Evolutionary conservation across 1,140 invertebrate species (phyloP).

Genomic region (Drosophila ercepeae): DNA sequence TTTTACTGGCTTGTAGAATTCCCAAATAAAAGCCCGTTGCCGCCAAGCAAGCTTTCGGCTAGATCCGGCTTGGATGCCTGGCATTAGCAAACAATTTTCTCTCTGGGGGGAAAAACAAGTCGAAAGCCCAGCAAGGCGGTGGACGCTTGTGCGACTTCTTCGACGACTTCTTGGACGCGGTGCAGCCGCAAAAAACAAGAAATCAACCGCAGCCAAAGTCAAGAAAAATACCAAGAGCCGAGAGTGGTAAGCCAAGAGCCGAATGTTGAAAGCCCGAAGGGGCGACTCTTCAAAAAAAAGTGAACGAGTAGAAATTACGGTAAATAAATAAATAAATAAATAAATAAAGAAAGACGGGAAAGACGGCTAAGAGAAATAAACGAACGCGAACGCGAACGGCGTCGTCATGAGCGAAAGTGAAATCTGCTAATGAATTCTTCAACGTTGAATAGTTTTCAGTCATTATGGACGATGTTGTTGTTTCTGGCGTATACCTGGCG

Average conservation of each 20-base stretch:
- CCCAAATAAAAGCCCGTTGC: conserved; percentile 27
- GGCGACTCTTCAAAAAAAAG: conserved; percentile 41
- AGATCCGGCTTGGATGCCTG: conserved; percentile 66
- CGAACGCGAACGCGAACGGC: conserved; percentile 58
- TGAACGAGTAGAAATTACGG: conserved; percentile 80
- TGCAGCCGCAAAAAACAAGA: conserved; percentile 40
- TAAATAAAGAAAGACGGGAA: conserved; percentile 55
- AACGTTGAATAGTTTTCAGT: conserved; percentile 84
- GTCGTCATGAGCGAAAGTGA: conserved; percentile 83
- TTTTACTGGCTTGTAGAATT: conserved; percentile 7
- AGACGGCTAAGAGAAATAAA: conserved; percentile 58
- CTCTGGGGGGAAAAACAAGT: conserved; percentile 38
- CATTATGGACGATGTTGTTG: conserved; percentile 67
- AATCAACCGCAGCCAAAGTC: conserved; percentile 45
- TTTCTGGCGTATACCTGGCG: conserved; percentile 34
- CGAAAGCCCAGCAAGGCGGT: conserved; percentile 28
- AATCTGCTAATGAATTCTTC: conserved; percentile 84
- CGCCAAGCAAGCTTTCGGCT: conserved; percentile 24
- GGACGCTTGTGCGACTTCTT: conserved; percentile 53
- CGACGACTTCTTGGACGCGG: conserved; percentile 60
- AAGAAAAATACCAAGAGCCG: conserved; percentile 31
- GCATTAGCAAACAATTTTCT: conserved; percentile 55
- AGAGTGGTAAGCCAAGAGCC: conserved; percentile 6
- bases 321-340: conserved; percentile 70
- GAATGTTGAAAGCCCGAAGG: conserved; percentile 31